Conservation (phyloP, 2,888 invertebrate genomes). For the Xanthia icteritia region DNA sequence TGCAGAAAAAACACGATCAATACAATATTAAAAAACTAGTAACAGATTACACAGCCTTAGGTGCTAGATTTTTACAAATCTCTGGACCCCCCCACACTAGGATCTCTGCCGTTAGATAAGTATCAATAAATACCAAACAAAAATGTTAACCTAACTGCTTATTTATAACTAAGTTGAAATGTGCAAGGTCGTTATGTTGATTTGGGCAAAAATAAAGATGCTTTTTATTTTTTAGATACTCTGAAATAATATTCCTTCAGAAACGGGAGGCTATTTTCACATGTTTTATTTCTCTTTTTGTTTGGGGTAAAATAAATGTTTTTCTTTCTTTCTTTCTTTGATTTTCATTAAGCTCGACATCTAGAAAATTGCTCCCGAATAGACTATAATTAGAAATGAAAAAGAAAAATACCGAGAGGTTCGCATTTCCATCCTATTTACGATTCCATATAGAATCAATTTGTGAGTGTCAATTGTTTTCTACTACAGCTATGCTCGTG, state of each 20-base stretch:
- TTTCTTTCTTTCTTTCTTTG: constrained; percentile 21
- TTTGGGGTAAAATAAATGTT: neutral
- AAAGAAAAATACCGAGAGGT: constrained; percentile 16
- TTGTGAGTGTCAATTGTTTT: constrained; percentile 50
- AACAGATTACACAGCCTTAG: no score
- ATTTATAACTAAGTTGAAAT: no score
- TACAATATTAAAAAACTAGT: no score
- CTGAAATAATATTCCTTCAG: neutral
- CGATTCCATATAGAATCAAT: constrained; percentile 39
- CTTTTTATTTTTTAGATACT: no score
- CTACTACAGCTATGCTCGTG: constrained; percentile 12
- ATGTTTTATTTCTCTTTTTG: neutral
- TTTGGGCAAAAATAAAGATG: no score
- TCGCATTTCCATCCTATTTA: constrained; percentile 27
- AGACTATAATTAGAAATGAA: constrained; percentile 41
- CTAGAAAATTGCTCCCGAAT: constrained; percentile 29
- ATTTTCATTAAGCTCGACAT: constrained; percentile 7
- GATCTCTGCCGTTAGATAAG: no score
- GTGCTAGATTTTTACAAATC: no score
- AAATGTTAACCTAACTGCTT: no score
- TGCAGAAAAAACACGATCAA: no score
- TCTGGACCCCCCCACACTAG: no score
- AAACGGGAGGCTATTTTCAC: neutral
- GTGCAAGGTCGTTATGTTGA: no score
- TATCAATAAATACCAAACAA: no score